Percentiles rank a stretch among this genome's conserved stretches.
These are phyloP conservation scores for Drosophila erecta DNA, from an alignment of 1,140 invertebrate genomes.

Conservation along the genomic window DNA sequence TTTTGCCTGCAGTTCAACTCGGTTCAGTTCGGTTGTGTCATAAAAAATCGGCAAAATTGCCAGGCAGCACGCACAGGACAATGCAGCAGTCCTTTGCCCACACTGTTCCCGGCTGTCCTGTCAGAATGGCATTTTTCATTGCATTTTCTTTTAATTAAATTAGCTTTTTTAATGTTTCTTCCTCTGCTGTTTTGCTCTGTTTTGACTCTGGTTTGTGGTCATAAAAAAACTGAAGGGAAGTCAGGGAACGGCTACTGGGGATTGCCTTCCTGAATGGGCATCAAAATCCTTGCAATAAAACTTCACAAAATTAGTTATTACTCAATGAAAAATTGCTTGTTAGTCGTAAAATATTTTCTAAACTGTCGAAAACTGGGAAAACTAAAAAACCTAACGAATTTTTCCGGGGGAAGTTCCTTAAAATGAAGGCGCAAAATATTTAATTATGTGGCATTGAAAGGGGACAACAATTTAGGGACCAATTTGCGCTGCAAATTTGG, in stretches of 20 bases:
- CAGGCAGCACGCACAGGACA: slow-evolving; percentile 74
- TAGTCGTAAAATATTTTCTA: slow-evolving; percentile 27
- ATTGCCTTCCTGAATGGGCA: slow-evolving; percentile 17
- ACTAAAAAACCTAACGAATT: neutral
- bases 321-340: slow-evolving; percentile 41
- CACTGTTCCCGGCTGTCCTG: slow-evolving; percentile 7
- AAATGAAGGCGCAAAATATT: neutral
- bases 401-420: neutral
- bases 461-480: neutral
- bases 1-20: slow-evolving; percentile 47
- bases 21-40: slow-evolving; percentile 60
- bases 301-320: slow-evolving; percentile 36
- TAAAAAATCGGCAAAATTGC: slow-evolving; percentile 77
- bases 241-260: slow-evolving; percentile 28
- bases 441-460: too few species aligned
- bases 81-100: slow-evolving; percentile 40
- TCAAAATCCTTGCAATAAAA: slow-evolving; percentile 38
- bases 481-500: neutral
- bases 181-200: slow-evolving; percentile 54
- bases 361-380: neutral
- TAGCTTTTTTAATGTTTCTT: slow-evolving; percentile 76
- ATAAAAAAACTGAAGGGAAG: slow-evolving; percentile 21
- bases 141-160: slow-evolving; percentile 83
- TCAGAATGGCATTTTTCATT: slow-evolving; percentile 75
- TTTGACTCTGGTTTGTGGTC: slow-evolving; percentile 52